phyloP scores from a whole-genome alignment of 2,113 vertebrate genomes.

The Cryptoleucopteryx plumbea region DNA sequence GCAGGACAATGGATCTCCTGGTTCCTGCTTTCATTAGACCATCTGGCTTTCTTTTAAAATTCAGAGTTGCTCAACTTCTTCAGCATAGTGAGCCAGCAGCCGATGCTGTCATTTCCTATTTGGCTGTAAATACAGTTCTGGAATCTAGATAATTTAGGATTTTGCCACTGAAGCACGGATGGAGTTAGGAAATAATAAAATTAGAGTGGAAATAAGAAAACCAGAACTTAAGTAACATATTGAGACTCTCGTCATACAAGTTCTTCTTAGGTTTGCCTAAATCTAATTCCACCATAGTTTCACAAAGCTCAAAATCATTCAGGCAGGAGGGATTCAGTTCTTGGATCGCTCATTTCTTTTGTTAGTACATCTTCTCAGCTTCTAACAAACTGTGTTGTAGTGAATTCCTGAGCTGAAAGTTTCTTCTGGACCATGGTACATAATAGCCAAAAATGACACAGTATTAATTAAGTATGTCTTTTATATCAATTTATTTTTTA shows the following conservation, averaged over 20 bases:
- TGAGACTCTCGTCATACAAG: not conserved
- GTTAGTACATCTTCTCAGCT: not conserved
- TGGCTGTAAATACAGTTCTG: conserved; percentile 44
- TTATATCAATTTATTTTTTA: not conserved
- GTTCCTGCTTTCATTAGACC: not conserved
- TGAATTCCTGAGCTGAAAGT: not conserved
- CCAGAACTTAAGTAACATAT: not conserved
- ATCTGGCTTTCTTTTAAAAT: conserved; percentile 43
- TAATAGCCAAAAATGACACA: not conserved
- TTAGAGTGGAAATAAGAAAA: conserved; percentile 35
- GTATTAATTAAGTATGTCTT: not conserved
- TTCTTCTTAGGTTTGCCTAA: not conserved
- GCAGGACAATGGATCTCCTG: not conserved
- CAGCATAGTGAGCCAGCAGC: conserved; percentile 4
- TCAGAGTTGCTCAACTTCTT: conserved; percentile 44
- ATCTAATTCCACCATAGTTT: not conserved
- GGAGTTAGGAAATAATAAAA: conserved; percentile 40
- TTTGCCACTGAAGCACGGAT: conserved; percentile 21
- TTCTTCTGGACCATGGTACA: not conserved
- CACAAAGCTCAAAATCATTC: not conserved
- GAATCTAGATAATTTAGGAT: conserved; percentile 49
- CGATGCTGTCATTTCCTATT: conserved; percentile 53
- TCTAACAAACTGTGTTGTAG: not conserved
- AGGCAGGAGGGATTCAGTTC: not conserved
- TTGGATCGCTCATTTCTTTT: not conserved